Conservation (phyloP, 1,140 invertebrate genomes). For the Tetraneura akinire region DNA sequence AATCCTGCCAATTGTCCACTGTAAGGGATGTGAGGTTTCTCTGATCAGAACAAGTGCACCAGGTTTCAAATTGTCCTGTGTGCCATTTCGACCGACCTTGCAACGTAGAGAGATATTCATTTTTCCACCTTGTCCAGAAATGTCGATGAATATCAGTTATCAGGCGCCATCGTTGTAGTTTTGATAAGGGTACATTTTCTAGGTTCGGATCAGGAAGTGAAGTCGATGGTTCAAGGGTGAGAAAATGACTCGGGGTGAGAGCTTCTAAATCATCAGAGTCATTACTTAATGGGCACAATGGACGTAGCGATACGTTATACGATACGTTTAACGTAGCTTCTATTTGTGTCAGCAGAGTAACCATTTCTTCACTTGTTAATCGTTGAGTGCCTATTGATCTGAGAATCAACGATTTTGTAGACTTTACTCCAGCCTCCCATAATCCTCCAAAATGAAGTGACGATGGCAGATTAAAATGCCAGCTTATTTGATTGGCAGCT, state of each 20-base stretch:
- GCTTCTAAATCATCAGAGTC: too few relatives aligned
- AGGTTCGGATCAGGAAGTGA: slow-evolving; percentile 44
- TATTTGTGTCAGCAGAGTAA: too few relatives aligned
- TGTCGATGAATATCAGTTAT: slow-evolving; percentile 53
- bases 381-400: too few relatives aligned
- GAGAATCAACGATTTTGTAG: too few relatives aligned
- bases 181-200: slow-evolving; percentile 46
- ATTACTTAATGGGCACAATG: too few relatives aligned
- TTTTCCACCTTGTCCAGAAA: slow-evolving; percentile 56
- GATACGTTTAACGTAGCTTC: too few relatives aligned
- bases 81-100: slow-evolving; percentile 56
- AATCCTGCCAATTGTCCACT: slow-evolving; percentile 41
- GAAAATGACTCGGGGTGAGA: slow-evolving; percentile 57
- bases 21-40: slow-evolving; percentile 17
- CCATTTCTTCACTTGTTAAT: too few relatives aligned
- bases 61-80: background rate
- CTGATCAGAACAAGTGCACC: background rate
- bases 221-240: slow-evolving; percentile 52
- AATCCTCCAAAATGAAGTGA: too few relatives aligned
- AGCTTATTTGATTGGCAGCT: too few relatives aligned
- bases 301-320: too few relatives aligned
- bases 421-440: too few relatives aligned
- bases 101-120: slow-evolving; percentile 56
- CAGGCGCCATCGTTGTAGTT: slow-evolving; percentile 52
- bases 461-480: too few relatives aligned